A percentile compares a stretch with the other conserved stretches of the same genome.
Conservation (phyloP, 2,797 vertebrate genomes). For the Perodicticus potto region DNA sequence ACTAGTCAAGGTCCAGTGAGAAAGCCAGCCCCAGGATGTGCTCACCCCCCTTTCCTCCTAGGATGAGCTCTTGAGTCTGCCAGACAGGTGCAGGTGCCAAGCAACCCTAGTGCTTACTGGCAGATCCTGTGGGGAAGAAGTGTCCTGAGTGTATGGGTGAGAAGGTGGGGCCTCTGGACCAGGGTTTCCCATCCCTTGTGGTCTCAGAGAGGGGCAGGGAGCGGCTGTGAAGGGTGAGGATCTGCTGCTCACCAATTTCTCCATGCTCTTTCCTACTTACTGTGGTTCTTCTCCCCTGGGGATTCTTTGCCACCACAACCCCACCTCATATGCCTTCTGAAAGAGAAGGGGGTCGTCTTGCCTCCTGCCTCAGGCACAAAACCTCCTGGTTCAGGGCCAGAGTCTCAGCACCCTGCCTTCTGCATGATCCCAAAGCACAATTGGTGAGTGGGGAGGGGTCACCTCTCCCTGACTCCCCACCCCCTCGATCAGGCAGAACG, state of each 20-base stretch:
- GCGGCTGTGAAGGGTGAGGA: neutral
- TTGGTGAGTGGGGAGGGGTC: conserved; percentile 66
- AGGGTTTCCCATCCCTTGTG: neutral
- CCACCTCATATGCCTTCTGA: neutral
- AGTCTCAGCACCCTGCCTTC: conserved; percentile 65
- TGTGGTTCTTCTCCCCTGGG: neutral
- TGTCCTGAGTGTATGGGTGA: neutral
- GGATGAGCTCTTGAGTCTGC: neutral
- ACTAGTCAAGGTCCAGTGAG: neutral
- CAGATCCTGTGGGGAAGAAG: neutral
- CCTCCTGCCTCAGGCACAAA: conserved; percentile 68
- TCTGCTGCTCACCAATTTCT: neutral
- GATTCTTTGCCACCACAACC: neutral
- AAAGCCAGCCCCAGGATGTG: neutral
- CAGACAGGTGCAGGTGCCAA: neutral
- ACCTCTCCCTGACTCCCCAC: conserved; percentile 71
- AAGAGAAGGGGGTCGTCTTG: conserved; percentile 48
- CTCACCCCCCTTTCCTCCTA: neutral
- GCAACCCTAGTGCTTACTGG: neutral
- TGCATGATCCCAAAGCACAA: conserved; percentile 85
- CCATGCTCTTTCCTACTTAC: neutral
- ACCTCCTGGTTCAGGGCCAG: conserved; percentile 62
- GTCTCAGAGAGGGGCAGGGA: neutral
- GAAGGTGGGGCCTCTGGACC: neutral
- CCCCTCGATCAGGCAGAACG: conserved; percentile 65